Percentiles rank a stretch among this genome's conserved stretches.
Conservation (phyloP, 2,888 invertebrate species). For the Dichetophora obliterata region DNA sequence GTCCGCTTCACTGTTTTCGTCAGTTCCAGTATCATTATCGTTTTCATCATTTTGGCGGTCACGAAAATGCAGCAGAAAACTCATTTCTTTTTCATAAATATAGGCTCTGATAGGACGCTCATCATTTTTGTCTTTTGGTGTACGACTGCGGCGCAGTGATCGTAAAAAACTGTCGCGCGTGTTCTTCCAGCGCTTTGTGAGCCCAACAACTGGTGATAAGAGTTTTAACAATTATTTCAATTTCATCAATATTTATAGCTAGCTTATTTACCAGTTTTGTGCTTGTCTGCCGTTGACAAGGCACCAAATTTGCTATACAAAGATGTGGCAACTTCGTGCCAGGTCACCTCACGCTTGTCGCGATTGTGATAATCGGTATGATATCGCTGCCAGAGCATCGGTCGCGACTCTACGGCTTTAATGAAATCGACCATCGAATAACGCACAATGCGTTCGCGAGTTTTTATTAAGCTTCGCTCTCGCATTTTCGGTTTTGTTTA, state of each 20-base stretch:
- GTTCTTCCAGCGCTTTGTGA: constrained; percentile 59
- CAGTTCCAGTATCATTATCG: background rate
- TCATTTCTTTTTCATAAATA: constrained; percentile 57
- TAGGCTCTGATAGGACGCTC: constrained; percentile 47
- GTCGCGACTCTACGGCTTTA: constrained; percentile 51
- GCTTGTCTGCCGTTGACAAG: constrained; percentile 49
- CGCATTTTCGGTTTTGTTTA: constrained; percentile 48
- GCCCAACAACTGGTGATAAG: constrained; percentile 49
- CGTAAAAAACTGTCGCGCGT: constrained; percentile 58
- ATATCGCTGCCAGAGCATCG: constrained; percentile 55
- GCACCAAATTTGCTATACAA: constrained; percentile 50
- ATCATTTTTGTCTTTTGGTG: constrained; percentile 49
- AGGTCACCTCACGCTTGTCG: constrained; percentile 55
- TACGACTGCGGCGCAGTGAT: constrained; percentile 42
- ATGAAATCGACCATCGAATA: constrained; percentile 60
- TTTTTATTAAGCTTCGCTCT: constrained; percentile 51
- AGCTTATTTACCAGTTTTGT: constrained; percentile 52
- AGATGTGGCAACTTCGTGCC: constrained; percentile 54
- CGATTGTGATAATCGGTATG: constrained; percentile 56
- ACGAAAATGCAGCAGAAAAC: constrained; percentile 52
- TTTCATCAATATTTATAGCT: background rate
- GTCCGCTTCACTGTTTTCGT: background rate
- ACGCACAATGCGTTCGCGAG: constrained; percentile 45
- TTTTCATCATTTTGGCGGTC: constrained; percentile 10
- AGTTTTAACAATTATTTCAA: background rate